Base-by-base conservation (phyloP, 1,140 invertebrate genomes). In the Aphelinus atriplicis region DNA sequence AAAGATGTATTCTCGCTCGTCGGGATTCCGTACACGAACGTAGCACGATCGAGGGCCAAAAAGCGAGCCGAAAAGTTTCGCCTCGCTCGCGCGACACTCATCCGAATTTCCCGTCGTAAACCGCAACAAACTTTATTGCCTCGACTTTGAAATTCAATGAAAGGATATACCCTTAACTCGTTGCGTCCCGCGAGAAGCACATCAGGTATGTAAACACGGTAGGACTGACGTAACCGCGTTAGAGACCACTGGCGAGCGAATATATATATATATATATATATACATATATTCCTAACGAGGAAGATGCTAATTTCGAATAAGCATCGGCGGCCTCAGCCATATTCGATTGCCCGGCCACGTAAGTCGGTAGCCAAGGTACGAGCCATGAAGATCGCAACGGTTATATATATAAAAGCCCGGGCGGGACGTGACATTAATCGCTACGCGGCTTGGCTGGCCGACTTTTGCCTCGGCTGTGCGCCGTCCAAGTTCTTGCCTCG, bases 341-440 rank as follows among this genome's bases (percentile, higher is more conserved):
- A 64, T 73, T 67, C 64, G 71, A 73, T 67, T 73, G 64, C 64
- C 56, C 56, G 26, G 26, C 10, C 58, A 68, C 72, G 65, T 63
- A 55, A 63, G 45, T 67, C 57, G 58, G 58, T 74, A 68, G 72
- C 71, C 48, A 10, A 51, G 48, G 47, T 43, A 51, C 51, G 9
- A 53, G 7, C 51, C 3, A 48, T 7, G 43, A 68, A 58, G 45
- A 55, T 57, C 26, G 55, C 3, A 58, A 66, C 51, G 26, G 46
- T 73, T 26, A 57, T 48, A 2, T 48, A 2, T 57, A 68, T 7
- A 62, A 47, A 46, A 9, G 47, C 45, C 26, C 7, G 57, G 45
- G 64, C 50, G 4, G 45, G 50, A 66, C 55, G 71, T 66, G 63
- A 73, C 63, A 50, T 7, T 50, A 65, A 65, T 58, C 6, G 62